phyloP scores from a whole-genome alignment of 2,113 vertebrate genomes.

The Nothobranchius kuhntae region DNA sequence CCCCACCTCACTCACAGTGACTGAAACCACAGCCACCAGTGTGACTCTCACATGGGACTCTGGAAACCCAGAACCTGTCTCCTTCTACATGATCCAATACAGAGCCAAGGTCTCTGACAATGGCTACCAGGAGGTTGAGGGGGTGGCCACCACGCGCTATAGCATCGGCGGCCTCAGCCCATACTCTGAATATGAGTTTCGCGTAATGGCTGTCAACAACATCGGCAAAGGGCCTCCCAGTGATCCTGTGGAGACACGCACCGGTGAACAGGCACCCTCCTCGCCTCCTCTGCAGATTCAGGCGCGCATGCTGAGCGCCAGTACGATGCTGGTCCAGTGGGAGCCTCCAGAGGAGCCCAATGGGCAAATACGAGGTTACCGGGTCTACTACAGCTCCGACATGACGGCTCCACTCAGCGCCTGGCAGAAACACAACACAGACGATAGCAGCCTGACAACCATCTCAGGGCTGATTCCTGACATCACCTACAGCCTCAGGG shows the following conservation, averaged over 20 bases:
- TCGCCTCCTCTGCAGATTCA: conserved; percentile 91
- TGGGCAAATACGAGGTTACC: conserved; percentile 90
- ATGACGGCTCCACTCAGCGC: conserved; percentile 84
- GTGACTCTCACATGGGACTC: conserved; percentile 96
- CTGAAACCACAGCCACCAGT: conserved; percentile 95
- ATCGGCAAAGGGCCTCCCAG: conserved; percentile 92
- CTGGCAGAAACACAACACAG: conserved; percentile 96
- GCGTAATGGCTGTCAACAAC: conserved; percentile 92
- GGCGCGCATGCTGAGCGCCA: conserved; percentile 92
- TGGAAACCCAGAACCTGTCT: conserved; percentile 90
- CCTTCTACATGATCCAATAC: conserved; percentile 95
- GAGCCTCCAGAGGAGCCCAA: conserved; percentile 93
- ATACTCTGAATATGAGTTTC: conserved; percentile 92
- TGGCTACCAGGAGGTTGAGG: conserved; percentile 92
- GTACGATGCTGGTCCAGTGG: conserved; percentile 97
- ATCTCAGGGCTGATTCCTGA: conserved; percentile 89
- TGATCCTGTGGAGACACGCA: conserved; percentile 87
- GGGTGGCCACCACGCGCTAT: conserved; percentile 93
- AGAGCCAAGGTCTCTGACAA: conserved; percentile 83
- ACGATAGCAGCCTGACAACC: conserved; percentile 90
- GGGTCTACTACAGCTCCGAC: conserved; percentile 90
- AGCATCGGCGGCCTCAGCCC: conserved; percentile 96
- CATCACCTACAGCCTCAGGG: conserved; percentile 94
- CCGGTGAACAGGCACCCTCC: conserved; percentile 93
- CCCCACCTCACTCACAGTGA: conserved; percentile 88